phyloP scores from a whole-genome alignment of 2,113 vertebrate species.

The Macroglossus sobrinus region DNA sequence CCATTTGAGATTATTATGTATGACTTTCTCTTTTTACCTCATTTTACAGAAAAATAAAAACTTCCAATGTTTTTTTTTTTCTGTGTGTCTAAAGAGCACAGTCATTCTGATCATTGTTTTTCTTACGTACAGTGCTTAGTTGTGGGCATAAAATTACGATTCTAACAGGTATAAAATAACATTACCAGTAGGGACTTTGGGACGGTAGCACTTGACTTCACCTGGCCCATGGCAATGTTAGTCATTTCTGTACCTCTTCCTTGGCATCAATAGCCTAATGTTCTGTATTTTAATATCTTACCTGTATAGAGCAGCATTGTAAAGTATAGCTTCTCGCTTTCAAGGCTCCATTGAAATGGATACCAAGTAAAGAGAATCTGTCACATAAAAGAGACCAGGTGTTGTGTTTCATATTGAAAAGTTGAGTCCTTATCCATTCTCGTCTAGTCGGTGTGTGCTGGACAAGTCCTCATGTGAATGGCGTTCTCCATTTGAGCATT shows the following conservation, averaged over 20 bases:
- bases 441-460: conserved; percentile 63
- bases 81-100: neutral
- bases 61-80: neutral
- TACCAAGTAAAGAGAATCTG: neutral
- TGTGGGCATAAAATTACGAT: neutral
- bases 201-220: neutral
- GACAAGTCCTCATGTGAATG: conserved; percentile 45
- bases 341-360: neutral
- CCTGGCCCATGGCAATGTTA: neutral
- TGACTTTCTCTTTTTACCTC: conserved; percentile 4
- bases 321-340: neutral
- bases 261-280: neutral
- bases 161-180: neutral
- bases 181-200: neutral
- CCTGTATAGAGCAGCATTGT: neutral
- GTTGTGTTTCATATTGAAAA: conserved; percentile 52
- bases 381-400: neutral
- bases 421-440: conserved; percentile 52
- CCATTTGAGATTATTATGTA: conserved; percentile 4
- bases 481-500: conserved; percentile 66
- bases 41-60: neutral
- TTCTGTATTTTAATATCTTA: neutral
- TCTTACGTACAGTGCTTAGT: neutral
- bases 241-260: neutral
- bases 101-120: neutral